phyloP scores from a whole-genome alignment of 1,140 invertebrate species.

The Drosophila varians region DNA sequence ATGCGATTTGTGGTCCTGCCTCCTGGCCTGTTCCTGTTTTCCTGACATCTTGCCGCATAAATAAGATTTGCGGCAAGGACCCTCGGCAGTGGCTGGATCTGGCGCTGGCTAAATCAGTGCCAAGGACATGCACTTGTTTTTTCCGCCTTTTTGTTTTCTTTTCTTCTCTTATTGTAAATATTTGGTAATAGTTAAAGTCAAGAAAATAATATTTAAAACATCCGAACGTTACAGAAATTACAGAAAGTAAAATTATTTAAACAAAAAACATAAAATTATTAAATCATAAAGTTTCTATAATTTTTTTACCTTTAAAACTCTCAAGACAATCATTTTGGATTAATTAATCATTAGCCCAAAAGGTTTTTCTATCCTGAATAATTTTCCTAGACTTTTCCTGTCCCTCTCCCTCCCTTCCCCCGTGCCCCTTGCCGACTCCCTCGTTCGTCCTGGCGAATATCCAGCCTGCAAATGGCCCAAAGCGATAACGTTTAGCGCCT shows the following conservation, averaged over 20 bases:
- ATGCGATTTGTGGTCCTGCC: slow-evolving; percentile 28
- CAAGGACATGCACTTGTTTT: background rate
- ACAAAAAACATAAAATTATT: too few relatives aligned
- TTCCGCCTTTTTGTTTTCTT: background rate
- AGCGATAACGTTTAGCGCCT: slow-evolving; percentile 68
- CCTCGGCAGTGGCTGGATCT: slow-evolving; percentile 2
- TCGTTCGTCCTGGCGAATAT: background rate
- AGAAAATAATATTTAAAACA: too few relatives aligned
- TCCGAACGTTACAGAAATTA: too few relatives aligned
- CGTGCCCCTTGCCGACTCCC: too few relatives aligned
- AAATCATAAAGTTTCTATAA: too few relatives aligned
- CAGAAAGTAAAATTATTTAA: too few relatives aligned
- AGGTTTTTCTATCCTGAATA: too few relatives aligned
- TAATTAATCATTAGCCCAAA: too few relatives aligned
- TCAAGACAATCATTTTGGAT: too few relatives aligned
- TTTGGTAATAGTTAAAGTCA: too few relatives aligned
- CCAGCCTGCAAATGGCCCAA: slow-evolving; percentile 51
- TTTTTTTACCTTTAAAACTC: too few relatives aligned
- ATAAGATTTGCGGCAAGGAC: slow-evolving; percentile 29
- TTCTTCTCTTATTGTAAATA: too few relatives aligned
- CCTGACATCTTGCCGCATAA: background rate
- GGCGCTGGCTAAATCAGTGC: background rate
- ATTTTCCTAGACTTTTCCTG: background rate
- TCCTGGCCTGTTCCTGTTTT: background rate
- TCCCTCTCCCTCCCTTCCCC: background rate